phyloP scores from a whole-genome alignment of 1,140 invertebrate species.

The Sinonovacula constricta region DNA sequence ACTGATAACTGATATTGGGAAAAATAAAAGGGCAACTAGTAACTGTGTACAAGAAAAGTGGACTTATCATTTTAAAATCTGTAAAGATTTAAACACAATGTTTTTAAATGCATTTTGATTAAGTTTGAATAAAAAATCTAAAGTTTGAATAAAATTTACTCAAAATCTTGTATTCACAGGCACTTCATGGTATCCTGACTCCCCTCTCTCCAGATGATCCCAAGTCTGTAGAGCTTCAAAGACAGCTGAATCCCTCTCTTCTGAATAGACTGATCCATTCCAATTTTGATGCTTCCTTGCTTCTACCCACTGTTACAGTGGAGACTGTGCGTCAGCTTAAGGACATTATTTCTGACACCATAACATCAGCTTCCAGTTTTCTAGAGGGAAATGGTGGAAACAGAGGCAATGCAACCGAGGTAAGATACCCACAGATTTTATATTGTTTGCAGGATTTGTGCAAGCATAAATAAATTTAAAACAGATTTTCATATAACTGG shows the following conservation, averaged over 20 bases:
- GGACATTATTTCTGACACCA: slow-evolving; percentile 63
- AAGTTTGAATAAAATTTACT: not conserved
- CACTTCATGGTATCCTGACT: slow-evolving; percentile 66
- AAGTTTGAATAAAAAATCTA: not conserved
- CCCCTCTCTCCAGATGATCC: slow-evolving; percentile 66
- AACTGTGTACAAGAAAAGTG: no score
- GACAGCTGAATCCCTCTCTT: slow-evolving; percentile 55
- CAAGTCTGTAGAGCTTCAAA: slow-evolving; percentile 54
- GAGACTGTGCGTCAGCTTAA: slow-evolving; percentile 59
- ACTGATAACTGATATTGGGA: no score
- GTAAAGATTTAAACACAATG: not conserved
- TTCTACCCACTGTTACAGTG: slow-evolving; percentile 57
- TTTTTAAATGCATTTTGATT: not conserved
- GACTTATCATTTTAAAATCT: not conserved
- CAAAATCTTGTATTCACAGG: slow-evolving; percentile 58
- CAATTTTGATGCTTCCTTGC: slow-evolving; percentile 58
- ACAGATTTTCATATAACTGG: no score
- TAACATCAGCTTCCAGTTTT: slow-evolving; percentile 59
- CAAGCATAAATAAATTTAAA: no score
- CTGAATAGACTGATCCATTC: slow-evolving; percentile 60
- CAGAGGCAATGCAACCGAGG: no score
- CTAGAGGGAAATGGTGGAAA: slow-evolving; percentile 26
- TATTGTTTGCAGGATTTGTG: no score
- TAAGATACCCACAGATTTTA: no score
- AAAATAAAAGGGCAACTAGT: no score